Percentiles rank a stretch among this genome's conserved stretches.
Evolutionary conservation across 1,140 invertebrate genomes (phyloP).

Genomic region (Ephestia elutella): DNA sequence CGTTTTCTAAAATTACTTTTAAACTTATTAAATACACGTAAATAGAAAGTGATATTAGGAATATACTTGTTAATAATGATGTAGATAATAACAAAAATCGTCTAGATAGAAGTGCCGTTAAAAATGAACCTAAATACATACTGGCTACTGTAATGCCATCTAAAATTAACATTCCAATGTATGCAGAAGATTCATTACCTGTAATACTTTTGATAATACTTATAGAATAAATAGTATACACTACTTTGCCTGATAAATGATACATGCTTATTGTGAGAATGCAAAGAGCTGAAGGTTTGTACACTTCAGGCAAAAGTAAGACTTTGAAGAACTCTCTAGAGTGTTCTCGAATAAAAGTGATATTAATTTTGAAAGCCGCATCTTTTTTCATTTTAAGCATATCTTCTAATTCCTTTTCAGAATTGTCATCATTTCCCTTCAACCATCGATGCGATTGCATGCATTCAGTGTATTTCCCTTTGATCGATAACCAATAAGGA

Average conservation of each 20-base stretch:
- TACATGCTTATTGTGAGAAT: conserved; percentile 16
- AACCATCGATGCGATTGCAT: conserved; percentile 26
- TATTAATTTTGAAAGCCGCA: background rate
- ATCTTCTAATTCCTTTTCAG: conserved; percentile 24
- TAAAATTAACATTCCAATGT: conserved; percentile 32
- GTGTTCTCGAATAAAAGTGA: background rate
- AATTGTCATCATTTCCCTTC: conserved; percentile 17
- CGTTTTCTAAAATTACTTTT: conserved; percentile 22
- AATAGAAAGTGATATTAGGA: conserved; percentile 29
- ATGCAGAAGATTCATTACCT: conserved; percentile 18
- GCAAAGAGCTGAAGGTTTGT: background rate
- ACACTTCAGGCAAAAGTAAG: conserved; percentile 2
- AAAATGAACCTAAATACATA: conserved; percentile 27
- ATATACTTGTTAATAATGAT: conserved; percentile 20
- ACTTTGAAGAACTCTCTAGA: background rate
- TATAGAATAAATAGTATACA: conserved; percentile 31
- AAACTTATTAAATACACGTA: conserved; percentile 22
- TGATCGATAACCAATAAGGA: conserved; percentile 32
- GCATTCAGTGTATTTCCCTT: conserved; percentile 20
- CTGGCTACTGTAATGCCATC: conserved; percentile 34
- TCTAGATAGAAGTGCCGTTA: conserved; percentile 27
- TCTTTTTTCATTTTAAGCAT: conserved; percentile 9
- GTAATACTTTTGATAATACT: conserved; percentile 35
- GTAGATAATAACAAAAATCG: conserved; percentile 22
- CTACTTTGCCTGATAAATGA: conserved; percentile 36